Evolutionary conservation across 1,140 invertebrate genomes (phyloP).

Genomic region (Portunus trituberculatus): DNA sequence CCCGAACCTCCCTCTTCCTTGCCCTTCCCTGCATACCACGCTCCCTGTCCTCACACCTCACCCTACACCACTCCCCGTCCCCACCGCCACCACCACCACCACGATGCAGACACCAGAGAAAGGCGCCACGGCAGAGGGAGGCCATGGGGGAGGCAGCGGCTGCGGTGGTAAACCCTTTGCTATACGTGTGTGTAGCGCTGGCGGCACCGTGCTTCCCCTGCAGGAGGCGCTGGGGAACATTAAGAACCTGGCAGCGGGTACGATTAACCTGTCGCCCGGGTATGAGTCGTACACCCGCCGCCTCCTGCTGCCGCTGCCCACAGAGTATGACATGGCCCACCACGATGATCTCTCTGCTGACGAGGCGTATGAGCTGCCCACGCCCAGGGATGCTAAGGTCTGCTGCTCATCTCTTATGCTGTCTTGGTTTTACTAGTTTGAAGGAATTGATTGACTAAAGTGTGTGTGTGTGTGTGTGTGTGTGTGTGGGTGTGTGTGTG

Average conservation of each 20-base stretch:
- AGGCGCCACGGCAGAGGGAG: too few relatives aligned
- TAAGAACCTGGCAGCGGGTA: constrained; percentile 55
- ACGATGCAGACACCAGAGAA: neutral
- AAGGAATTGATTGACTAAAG: too few relatives aligned
- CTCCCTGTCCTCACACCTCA: neutral
- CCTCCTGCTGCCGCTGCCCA: constrained; percentile 86
- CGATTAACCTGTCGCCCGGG: constrained; percentile 81
- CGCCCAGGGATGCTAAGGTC: constrained; percentile 67
- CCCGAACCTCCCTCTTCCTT: neutral
- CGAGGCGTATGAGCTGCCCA: constrained; percentile 75
- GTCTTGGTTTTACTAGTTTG: neutral
- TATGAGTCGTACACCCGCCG: constrained; percentile 87
- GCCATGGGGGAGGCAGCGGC: neutral
- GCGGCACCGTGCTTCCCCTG: constrained; percentile 16
- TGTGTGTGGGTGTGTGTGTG: too few relatives aligned
- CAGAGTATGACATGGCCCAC: constrained; percentile 85
- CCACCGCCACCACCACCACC: neutral
- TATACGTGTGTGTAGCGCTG: constrained; percentile 62
- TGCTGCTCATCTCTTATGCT: neutral
- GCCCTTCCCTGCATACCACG: neutral
- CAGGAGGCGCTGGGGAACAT: constrained; percentile 66
- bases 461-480: too few relatives aligned
- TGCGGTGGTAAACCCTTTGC: constrained; percentile 28
- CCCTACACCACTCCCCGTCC: neutral
- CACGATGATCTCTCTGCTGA: constrained; percentile 91